A percentile compares a stretch with the other conserved stretches of the same genome.
Conservation (phyloP, 2,113 vertebrate genomes). For the Mustela lutreola region DNA sequence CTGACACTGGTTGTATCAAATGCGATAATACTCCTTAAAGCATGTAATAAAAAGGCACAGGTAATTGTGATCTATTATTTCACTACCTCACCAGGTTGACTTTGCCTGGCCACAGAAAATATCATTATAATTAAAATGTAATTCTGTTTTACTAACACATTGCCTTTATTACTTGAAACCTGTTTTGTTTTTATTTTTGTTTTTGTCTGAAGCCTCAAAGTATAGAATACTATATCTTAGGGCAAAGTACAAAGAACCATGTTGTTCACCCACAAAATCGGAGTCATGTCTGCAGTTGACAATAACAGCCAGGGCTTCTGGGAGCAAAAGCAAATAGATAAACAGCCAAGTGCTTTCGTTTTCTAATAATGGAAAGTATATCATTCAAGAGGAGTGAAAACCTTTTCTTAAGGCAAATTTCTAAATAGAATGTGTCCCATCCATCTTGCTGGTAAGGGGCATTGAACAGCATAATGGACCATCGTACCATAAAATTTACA, state of each 20-base stretch:
- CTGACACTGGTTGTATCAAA: not conserved
- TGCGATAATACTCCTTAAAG: not conserved
- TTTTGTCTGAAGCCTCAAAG: not conserved
- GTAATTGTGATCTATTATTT: not conserved
- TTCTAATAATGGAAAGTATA: not conserved
- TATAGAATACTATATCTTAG: not conserved
- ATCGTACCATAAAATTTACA: not conserved
- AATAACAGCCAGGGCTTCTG: not conserved
- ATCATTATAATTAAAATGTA: constrained; percentile 20
- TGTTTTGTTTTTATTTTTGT: constrained; percentile 17
- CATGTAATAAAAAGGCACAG: not conserved
- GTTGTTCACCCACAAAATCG: not conserved
- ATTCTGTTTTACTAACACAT: not conserved
- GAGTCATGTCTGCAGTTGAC: not conserved
- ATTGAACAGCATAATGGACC: constrained; percentile 17
- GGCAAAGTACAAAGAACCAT: not conserved
- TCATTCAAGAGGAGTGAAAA: constrained; percentile 8
- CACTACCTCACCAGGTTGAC: not conserved
- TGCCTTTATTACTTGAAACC: constrained; percentile 14
- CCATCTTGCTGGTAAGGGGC: constrained; percentile 54
- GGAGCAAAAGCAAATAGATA: constrained; percentile 21
- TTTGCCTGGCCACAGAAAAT: constrained; percentile 51
- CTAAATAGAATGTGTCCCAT: not conserved
- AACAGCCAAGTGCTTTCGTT: not conserved
- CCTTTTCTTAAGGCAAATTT: constrained; percentile 52